Conservation (phyloP, 2,797 vertebrate species). For the Gobionotothen gibberifrons region DNA sequence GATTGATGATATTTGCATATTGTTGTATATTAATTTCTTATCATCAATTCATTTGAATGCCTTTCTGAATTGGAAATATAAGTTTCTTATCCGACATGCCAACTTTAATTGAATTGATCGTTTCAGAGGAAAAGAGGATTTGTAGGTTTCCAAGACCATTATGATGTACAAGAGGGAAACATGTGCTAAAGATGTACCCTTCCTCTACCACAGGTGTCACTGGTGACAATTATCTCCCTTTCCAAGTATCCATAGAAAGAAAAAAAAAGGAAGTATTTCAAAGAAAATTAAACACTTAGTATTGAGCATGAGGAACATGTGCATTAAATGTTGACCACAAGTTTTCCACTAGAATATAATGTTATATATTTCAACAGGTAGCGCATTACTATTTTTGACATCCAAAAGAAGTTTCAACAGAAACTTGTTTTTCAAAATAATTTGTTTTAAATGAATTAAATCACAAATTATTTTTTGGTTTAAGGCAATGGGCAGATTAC, state of each 20-base stretch:
- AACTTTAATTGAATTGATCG: neutral
- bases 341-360: neutral
- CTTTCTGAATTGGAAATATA: neutral
- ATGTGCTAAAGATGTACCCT: conserved; percentile 3
- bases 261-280: neutral
- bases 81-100: neutral
- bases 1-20: neutral
- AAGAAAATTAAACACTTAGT: neutral
- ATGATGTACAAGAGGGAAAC: conserved; percentile 14
- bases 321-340: neutral
- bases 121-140: neutral
- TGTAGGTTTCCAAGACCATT: too few relatives aligned
- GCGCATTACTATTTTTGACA: neutral
- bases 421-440: neutral
- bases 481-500: neutral
- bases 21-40: neutral
- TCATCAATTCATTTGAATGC: neutral
- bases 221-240: conserved; percentile 6
- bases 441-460: too few relatives aligned
- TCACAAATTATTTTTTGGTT: neutral
- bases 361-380: neutral
- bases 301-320: neutral
- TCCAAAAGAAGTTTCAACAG: neutral
- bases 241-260: neutral
- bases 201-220: conserved; percentile 15